A percentile compares a stretch with the other conserved stretches of the same genome.
Evolutionary conservation across 2,888 invertebrate genomes (phyloP).

Genomic region (Corbicula japonica): DNA sequence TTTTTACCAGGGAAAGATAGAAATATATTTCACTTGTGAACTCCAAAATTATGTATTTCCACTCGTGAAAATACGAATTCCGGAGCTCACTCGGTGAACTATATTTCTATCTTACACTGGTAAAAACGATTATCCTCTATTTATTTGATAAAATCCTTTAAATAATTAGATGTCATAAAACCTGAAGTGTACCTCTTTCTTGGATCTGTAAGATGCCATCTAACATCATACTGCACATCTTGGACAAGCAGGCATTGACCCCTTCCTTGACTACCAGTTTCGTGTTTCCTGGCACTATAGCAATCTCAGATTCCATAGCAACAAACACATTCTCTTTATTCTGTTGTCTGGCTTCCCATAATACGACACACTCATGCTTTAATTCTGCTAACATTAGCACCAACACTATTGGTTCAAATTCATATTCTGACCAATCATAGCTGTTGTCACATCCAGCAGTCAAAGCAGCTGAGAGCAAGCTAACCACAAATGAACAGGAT

Average conservation of each 20-base stretch:
- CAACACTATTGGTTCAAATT: constrained; percentile 49
- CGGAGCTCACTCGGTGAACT: too few species aligned
- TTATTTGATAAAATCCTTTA: too few species aligned
- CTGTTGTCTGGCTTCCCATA: constrained; percentile 16
- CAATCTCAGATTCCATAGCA: background rate
- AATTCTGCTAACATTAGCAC: constrained; percentile 45
- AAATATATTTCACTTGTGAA: too few species aligned
- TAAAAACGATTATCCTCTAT: too few species aligned
- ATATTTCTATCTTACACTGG: too few species aligned
- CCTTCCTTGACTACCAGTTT: constrained; percentile 43
- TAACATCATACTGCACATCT: too few species aligned
- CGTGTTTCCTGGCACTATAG: constrained; percentile 29
- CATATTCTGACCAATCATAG: constrained; percentile 43
- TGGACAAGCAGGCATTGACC: constrained; percentile 12
- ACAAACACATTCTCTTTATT: background rate
- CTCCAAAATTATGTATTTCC: too few species aligned
- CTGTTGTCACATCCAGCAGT: constrained; percentile 21
- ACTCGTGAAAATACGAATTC: too few species aligned
- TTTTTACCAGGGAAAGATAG: too few species aligned
- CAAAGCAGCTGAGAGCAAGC: constrained; percentile 28
- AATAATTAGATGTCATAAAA: too few species aligned
- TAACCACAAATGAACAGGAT: constrained; percentile 42
- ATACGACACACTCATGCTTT: constrained; percentile 49
- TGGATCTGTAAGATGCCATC: too few species aligned
- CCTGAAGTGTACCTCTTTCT: too few species aligned